Base-by-base conservation (phyloP, 2,797 vertebrate species). In the Liparis tanakae region DNA sequence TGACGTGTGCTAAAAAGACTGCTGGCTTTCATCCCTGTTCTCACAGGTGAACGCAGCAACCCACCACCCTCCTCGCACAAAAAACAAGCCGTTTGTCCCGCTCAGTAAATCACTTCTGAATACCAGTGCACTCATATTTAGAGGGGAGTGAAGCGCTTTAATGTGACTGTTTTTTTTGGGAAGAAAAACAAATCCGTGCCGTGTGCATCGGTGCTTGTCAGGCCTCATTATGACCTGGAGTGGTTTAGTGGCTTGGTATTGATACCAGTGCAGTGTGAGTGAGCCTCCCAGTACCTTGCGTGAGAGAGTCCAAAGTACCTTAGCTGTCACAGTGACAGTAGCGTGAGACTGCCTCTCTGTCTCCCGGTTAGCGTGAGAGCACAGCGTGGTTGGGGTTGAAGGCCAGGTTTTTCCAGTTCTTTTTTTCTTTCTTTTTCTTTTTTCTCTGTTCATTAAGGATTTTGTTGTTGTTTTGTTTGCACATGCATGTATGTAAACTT, bases 391-490 rank as follows among this genome's bases (percentile, higher is more conserved):
- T 91, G 70, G 76, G 83, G 93, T 90, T 94, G 94, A 93, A 90
- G 85, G 89, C 91, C 95, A 93, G 94, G 95, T 95, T 95, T 95
- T 95, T 94, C 94, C 94, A 93, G 94, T 94, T 95, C 94, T 90
- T 70, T 56, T 51, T 53, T 54, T 14, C 15, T 76, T 78, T 83
- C 13, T 4, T 94, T 95, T 94, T 90, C 68, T 51, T 48, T n/a
- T 48, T 67, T 90, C 82, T 88, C 44, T 54, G 59, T 86, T 90
- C 87, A 82, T 88, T 89, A 88, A 70, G 53, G 2, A 41, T 58
- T 85, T 86, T n/a, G n/a, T n/a, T 84, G 59, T 73, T 48, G 17
- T 54, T 90, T 86, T 86, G 50, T 91, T 85, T 83, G 66, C 78
- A 39, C 72, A 57, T 77, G 82, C 74, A 85, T 87, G 82, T 85